A percentile compares a stretch with the other conserved stretches of the same genome.
Conservation (phyloP, 2,113 vertebrate species). For the Coryphaenoides rupestris region DNA sequence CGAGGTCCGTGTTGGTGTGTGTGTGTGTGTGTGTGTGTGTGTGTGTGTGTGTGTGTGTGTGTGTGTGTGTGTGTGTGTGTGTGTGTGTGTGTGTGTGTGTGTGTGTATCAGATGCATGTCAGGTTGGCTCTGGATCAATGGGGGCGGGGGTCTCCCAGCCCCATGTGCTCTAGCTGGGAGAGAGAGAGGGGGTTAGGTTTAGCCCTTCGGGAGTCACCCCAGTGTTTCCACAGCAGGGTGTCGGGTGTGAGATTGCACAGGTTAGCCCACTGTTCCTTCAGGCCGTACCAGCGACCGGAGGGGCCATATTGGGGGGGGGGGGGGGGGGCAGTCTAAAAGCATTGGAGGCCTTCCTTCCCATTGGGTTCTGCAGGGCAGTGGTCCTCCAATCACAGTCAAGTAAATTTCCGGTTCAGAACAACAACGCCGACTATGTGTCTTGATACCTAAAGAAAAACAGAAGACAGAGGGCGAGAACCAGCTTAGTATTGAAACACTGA, state of each 20-base stretch:
- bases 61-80: too few relatives aligned
- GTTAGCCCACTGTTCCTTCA: constrained; percentile 27
- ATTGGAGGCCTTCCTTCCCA: constrained; percentile 16
- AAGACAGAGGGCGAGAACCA: neutral
- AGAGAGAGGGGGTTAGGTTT: too few relatives aligned
- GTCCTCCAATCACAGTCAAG: constrained; percentile 47
- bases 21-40: neutral
- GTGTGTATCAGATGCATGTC: too few relatives aligned
- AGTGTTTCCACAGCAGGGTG: too few relatives aligned
- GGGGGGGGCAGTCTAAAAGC: constrained; percentile 19
- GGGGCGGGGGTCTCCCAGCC: neutral
- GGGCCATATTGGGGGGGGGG: constrained; percentile 12
- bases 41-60: constrained; percentile 33
- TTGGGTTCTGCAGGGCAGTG: constrained; percentile 23
- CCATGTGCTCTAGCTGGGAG: constrained; percentile 45
- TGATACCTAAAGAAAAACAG: constrained; percentile 58
- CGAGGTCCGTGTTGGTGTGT: constrained; percentile 35
- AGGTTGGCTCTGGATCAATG: too few relatives aligned
- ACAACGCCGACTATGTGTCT: constrained; percentile 60
- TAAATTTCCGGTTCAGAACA: constrained; percentile 39
- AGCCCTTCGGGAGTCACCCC: too few relatives aligned
- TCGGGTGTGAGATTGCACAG: constrained; percentile 48
- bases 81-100: too few relatives aligned
- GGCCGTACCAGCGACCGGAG: constrained; percentile 7
- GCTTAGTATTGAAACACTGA: constrained; percentile 7